Evolutionary conservation across 2,113 vertebrate genomes (phyloP).

Genomic region (Uria lomvia): DNA sequence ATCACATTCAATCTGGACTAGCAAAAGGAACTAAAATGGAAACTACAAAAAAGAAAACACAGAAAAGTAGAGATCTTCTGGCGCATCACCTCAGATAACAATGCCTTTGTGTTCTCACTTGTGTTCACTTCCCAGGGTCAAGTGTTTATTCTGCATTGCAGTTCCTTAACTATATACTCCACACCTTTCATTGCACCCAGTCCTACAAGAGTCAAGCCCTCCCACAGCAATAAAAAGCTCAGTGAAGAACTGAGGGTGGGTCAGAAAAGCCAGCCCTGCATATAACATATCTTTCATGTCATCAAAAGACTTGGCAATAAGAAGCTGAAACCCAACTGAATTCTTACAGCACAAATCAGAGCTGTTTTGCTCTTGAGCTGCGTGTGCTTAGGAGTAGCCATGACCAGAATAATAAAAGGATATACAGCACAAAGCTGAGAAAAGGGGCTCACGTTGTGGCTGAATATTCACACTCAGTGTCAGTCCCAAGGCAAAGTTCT

Average conservation of each 20-base stretch:
- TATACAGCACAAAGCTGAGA: not conserved
- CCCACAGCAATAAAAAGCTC: not conserved
- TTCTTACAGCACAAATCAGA: not conserved
- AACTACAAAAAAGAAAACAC: not conserved
- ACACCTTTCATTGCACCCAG: not conserved
- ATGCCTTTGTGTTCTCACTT: not conserved
- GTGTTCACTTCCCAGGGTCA: not conserved
- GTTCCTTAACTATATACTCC: not conserved
- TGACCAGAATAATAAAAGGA: conserved; percentile 4
- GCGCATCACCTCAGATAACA: not conserved
- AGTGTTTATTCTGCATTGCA: not conserved
- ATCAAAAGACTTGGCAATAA: not conserved
- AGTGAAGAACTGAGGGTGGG: not conserved
- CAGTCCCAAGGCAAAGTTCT: not conserved
- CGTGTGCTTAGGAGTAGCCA: not conserved
- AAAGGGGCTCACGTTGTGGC: not conserved
- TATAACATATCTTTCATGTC: not conserved
- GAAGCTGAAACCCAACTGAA: conserved; percentile 13
- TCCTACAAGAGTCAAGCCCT: not conserved
- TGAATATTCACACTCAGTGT: not conserved
- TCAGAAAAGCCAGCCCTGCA: not conserved
- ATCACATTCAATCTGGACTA: not conserved
- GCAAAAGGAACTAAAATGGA: not conserved
- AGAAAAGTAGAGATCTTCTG: not conserved
- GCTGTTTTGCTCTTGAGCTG: not conserved